Conservation (phyloP, 2,113 vertebrate genomes). For the Ranitomeya imitator region DNA sequence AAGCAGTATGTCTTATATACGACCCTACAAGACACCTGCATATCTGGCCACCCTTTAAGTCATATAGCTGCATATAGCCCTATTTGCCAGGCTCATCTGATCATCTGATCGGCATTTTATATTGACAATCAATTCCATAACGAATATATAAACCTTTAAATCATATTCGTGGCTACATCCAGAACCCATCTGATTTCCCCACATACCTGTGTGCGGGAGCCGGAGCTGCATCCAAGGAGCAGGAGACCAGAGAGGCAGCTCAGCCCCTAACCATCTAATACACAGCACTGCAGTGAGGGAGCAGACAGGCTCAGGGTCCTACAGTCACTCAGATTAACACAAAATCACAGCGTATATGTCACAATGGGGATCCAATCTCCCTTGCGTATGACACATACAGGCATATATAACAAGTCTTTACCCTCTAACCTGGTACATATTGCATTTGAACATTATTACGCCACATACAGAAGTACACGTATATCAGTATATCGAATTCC, state of each 20-base stretch:
- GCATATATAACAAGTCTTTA: not conserved
- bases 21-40: constrained; percentile 7
- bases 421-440: not conserved
- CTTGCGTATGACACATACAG: not conserved
- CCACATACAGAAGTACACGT: not conserved
- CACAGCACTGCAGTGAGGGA: constrained; percentile 56
- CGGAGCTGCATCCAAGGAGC: constrained; percentile 43
- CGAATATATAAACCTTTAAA: not conserved
- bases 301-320: constrained; percentile 50
- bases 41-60: constrained; percentile 2
- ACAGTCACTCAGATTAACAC: constrained; percentile 50
- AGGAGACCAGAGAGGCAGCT: constrained; percentile 46
- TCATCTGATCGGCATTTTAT: not conserved
- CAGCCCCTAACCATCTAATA: constrained; percentile 49
- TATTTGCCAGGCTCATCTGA: not conserved
- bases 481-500: not conserved
- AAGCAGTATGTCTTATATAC: not conserved
- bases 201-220: constrained; percentile 44
- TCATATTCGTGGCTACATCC: not conserved
- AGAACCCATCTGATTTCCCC: not conserved
- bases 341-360: constrained; percentile 26
- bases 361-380: not conserved
- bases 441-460: not conserved
- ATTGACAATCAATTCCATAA: not conserved
- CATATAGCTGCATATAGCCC: constrained; percentile 17